Conservation (phyloP, 2,797 vertebrate genomes). For the Lacerta viridis region DNA sequence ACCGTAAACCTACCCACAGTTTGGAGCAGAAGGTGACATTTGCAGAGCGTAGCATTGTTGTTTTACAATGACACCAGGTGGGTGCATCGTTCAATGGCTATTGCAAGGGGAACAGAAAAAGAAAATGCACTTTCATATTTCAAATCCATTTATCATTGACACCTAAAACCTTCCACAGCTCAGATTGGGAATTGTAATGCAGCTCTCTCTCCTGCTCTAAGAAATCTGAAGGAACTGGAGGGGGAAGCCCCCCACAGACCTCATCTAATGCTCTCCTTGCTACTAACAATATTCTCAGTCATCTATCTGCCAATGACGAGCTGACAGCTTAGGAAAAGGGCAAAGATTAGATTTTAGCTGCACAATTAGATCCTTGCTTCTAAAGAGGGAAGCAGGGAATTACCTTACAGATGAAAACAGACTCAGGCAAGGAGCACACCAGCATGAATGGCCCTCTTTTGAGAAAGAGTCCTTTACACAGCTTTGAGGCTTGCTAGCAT, state of each 20-base stretch:
- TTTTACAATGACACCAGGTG: conserved; percentile 79
- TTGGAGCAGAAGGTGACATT: background rate
- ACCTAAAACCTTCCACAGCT: conserved; percentile 65
- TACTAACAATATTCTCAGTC: conserved; percentile 73
- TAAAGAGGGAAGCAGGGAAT: conserved; percentile 47
- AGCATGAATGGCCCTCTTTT: no score
- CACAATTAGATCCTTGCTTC: conserved; percentile 71
- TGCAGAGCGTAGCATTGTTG: background rate
- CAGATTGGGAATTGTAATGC: conserved; percentile 79
- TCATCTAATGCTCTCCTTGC: conserved; percentile 70
- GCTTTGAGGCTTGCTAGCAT: conserved; percentile 60
- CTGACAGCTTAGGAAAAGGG: conserved; percentile 69
- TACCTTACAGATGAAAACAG: conserved; percentile 67
- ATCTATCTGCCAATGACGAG: conserved; percentile 71
- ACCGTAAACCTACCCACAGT: background rate
- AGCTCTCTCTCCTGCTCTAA: conserved; percentile 52
- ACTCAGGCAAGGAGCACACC: conserved; percentile 66
- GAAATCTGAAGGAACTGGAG: conserved; percentile 74
- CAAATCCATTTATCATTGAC: conserved; percentile 81
- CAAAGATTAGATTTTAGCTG: conserved; percentile 71
- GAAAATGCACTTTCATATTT: conserved; percentile 71
- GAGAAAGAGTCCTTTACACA: conserved; percentile 42
- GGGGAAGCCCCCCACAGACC: conserved; percentile 70
- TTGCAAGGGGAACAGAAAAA: conserved; percentile 63
- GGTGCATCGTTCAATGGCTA: conserved; percentile 81